These are phyloP conservation scores for Panulirus ornatus DNA, from an alignment of 1,140 invertebrate species.

Conservation along the genomic window DNA sequence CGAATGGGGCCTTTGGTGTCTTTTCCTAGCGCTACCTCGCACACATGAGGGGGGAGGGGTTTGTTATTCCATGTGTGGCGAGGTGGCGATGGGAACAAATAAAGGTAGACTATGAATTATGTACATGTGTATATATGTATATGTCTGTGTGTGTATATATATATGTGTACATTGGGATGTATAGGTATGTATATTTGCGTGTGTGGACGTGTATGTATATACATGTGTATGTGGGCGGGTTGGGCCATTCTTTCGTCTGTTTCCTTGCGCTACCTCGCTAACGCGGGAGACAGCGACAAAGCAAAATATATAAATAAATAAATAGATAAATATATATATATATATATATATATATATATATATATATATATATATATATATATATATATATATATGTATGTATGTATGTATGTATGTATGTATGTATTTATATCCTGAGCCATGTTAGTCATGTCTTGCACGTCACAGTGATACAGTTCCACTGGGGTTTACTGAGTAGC, in stretches of 20 bases:
- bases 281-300: too few relatives aligned
- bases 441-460: too few relatives aligned
- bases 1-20: too few relatives aligned
- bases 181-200: slow-evolving; percentile 19
- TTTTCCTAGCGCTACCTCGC: too few relatives aligned
- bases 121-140: slow-evolving; percentile 36
- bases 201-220: not conserved
- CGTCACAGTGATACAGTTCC: too few relatives aligned
- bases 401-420: not conserved
- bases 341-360: slow-evolving; percentile 5
- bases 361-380: slow-evolving; percentile 9
- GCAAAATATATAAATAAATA: not conserved
- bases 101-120: too few relatives aligned
- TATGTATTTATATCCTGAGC: not conserved
- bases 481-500: too few relatives aligned
- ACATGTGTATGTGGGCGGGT: not conserved
- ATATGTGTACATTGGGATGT: not conserved
- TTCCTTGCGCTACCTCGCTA: too few relatives aligned
- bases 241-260: too few relatives aligned
- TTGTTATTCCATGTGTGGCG: too few relatives aligned
- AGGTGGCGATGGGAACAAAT: too few relatives aligned
- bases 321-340: not conserved
- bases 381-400: slow-evolving; percentile 4
- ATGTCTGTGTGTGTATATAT: slow-evolving; percentile 24
- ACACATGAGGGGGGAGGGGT: too few relatives aligned